phyloP scores from a whole-genome alignment of 2,888 invertebrate genomes.

The Drosophila prolongata region DNA sequence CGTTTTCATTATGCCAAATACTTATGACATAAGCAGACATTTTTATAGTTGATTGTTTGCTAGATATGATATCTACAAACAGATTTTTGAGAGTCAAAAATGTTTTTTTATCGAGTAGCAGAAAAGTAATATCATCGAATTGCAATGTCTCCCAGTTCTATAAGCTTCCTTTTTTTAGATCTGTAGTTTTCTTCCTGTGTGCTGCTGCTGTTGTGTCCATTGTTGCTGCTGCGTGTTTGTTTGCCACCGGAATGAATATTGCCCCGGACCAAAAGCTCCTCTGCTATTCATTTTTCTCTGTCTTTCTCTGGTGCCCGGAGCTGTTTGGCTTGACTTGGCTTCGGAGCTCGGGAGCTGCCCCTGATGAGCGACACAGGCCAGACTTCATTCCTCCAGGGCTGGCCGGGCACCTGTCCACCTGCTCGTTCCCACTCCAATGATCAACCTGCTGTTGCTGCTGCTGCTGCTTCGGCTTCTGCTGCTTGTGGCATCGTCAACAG shows the following conservation, averaged over 20 bases:
- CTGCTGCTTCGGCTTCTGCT: conserved; percentile 14
- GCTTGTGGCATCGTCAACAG: conserved; percentile 32
- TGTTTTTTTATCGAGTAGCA: not conserved
- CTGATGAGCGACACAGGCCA: conserved; percentile 37
- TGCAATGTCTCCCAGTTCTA: too few species aligned
- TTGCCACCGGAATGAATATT: conserved; percentile 76
- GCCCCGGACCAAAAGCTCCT: conserved; percentile 49
- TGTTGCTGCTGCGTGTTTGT: conserved; percentile 70
- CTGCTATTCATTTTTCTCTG: conserved; percentile 42
- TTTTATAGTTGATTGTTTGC: too few species aligned
- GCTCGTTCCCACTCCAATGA: conserved; percentile 25
- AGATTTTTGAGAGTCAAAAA: too few species aligned
- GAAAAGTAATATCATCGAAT: too few species aligned
- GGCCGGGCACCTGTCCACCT: conserved; percentile 52
- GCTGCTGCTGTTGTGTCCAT: conserved; percentile 33
- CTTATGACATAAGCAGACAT: too few species aligned
- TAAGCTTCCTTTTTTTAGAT: too few species aligned
- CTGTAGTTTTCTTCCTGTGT: not conserved
- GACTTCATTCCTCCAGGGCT: conserved; percentile 28
- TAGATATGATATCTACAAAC: too few species aligned
- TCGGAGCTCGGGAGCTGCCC: conserved; percentile 27
- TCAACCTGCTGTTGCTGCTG: conserved; percentile 19
- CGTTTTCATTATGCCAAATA: too few species aligned
- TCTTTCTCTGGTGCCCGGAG: conserved; percentile 51
- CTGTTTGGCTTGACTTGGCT: conserved; percentile 75